Evolutionary conservation across 2,888 invertebrate genomes (phyloP).

Genomic region (Aleiodes testaceus): DNA sequence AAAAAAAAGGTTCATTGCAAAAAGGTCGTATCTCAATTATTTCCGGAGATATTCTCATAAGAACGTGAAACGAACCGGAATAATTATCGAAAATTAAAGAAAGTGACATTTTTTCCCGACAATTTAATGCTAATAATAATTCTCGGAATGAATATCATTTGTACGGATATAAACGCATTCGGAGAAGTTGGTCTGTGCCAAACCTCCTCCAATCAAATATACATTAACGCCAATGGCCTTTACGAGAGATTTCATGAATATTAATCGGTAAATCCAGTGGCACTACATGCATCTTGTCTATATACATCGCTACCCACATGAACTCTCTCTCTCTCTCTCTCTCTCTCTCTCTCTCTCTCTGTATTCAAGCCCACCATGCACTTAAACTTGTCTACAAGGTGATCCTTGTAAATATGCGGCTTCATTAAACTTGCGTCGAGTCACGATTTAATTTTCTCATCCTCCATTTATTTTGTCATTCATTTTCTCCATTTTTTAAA

Average conservation of each 20-base stretch:
- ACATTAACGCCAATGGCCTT: slow-evolving; percentile 55
- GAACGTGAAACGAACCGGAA: too few species aligned
- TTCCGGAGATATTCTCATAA: too few species aligned
- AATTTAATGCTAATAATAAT: too few species aligned
- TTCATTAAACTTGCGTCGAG: slow-evolving; percentile 36
- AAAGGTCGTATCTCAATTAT: too few species aligned
- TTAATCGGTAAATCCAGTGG: slow-evolving; percentile 49
- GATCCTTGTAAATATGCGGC: slow-evolving; percentile 40
- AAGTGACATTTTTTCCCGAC: too few species aligned
- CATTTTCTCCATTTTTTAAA: not conserved
- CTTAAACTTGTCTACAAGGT: slow-evolving; percentile 42
- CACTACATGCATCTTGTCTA: slow-evolving; percentile 25
- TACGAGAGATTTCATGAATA: slow-evolving; percentile 59
- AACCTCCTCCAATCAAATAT: slow-evolving; percentile 52
- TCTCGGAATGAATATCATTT: not conserved
- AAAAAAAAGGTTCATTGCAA: too few species aligned
- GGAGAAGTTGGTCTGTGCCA: not conserved
- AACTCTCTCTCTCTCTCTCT: too few species aligned
- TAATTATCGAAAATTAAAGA: too few species aligned
- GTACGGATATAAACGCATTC: slow-evolving; percentile 16
- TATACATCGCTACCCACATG: slow-evolving; percentile 27
- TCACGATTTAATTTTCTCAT: slow-evolving; percentile 41
- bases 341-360: not conserved
- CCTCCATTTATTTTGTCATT: slow-evolving; percentile 1
- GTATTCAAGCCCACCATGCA: slow-evolving; percentile 17